phyloP scores from a whole-genome alignment of 2,113 vertebrate genomes.

The Oncorhynchus clarkii region DNA sequence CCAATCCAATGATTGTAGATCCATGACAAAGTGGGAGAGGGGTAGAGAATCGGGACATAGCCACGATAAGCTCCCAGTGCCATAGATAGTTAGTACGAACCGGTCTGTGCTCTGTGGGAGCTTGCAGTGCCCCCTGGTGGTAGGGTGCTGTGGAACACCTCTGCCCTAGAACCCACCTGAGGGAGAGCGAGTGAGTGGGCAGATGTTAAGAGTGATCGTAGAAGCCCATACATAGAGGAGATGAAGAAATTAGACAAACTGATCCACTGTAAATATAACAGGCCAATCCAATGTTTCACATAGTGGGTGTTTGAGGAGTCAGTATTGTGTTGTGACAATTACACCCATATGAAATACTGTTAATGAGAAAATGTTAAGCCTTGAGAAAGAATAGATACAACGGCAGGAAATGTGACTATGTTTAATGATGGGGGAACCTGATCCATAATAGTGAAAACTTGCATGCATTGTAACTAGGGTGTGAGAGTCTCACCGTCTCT shows the following conservation, averaged over 20 bases:
- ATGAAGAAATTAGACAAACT: not conserved
- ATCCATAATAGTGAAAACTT: not conserved
- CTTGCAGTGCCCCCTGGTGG: conserved; percentile 62
- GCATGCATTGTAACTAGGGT: not conserved
- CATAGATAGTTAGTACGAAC: no score
- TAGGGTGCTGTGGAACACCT: conserved; percentile 58
- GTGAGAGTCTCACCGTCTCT: conserved; percentile 36
- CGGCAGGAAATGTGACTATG: not conserved
- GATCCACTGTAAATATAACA: conserved; percentile 14
- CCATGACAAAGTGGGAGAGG: no score
- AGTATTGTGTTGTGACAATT: not conserved
- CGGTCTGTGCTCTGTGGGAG: not conserved
- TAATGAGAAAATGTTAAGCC: not conserved
- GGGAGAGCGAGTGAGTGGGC: conserved; percentile 36
- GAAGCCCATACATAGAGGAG: not conserved
- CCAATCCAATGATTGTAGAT: no score
- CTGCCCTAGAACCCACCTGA: conserved; percentile 68
- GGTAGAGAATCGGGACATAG: no score
- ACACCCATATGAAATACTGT: not conserved
- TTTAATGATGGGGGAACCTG: not conserved
- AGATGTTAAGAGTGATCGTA: conserved; percentile 50
- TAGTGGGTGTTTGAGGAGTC: not conserved
- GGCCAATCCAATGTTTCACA: not conserved
- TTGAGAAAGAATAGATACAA: not conserved
- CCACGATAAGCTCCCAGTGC: no score